A percentile compares a stretch with the other conserved stretches of the same genome.
These are phyloP conservation scores for Chiroxiphia lanceolata DNA, from an alignment of 2,797 vertebrate species.

Conservation along the genomic window DNA sequence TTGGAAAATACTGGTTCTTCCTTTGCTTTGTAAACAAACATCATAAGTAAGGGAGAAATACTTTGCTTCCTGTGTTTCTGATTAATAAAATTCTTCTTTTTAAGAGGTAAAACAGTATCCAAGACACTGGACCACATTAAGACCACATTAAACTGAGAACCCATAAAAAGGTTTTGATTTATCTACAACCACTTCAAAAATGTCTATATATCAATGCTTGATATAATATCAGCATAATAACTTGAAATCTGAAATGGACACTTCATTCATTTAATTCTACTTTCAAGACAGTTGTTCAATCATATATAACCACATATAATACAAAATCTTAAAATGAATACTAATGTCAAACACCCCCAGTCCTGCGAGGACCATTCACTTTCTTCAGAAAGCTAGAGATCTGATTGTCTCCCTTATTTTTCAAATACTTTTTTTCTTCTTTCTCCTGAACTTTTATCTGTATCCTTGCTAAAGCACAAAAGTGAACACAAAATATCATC, in stretches of 20 bases:
- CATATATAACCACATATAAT: not conserved
- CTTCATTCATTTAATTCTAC: not conserved
- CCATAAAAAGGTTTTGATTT: not conserved
- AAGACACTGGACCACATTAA: not conserved
- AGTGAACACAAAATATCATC: not conserved
- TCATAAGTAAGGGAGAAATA: not conserved
- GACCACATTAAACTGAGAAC: not conserved
- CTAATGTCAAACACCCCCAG: not conserved
- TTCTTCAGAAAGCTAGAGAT: not conserved
- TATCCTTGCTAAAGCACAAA: not conserved
- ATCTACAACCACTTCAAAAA: not conserved
- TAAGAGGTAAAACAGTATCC: not conserved
- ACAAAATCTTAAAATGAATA: not conserved
- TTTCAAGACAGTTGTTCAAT: not conserved
- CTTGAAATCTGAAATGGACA: not conserved
- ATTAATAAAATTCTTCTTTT: not conserved
- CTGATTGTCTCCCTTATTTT: not conserved
- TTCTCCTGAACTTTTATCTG: not conserved
- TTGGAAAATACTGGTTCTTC: not conserved
- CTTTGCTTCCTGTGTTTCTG: not conserved
- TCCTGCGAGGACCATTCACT: not conserved
- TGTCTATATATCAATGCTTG: not conserved
- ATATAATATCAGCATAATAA: not conserved
- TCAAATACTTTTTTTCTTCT: not conserved
- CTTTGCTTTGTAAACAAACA: not conserved